Base-by-base conservation (phyloP, 2,797 vertebrate genomes). In the Betta splendens region DNA sequence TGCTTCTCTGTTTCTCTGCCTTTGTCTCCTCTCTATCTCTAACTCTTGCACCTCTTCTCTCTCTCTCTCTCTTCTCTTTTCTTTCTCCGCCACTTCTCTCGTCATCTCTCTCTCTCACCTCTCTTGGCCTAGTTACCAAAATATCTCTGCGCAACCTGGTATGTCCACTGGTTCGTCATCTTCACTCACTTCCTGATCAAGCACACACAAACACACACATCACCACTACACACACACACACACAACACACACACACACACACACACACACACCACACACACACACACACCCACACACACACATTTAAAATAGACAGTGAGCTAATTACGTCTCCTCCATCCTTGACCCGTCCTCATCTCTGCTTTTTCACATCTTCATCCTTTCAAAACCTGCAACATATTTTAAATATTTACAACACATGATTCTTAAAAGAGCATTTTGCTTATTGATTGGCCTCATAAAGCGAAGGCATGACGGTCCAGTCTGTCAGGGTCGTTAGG, bases 101-200 rank as follows among this genome's bases (percentile, higher is more conserved):
- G n/a, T n/a, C n/a, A n/a, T n/a, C n/a, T n/a, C n/a, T n/a, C n/a
- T n/a, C n/a, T n/a, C n/a, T n/a, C n/a, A n/a, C n/a, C 56, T 37
- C 62, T 69, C 75, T 85, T 79, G 85, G 84, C 80, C 86, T 77
- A 88, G 71, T 86, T 87, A 87, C 88, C 64, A 87, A 87, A 89
- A 90, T 88, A 90, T 85, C 80, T 88, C 77, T 76, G 72, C 83
- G n/a, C 81, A 83, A 83, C 81, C 83, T 84, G 84, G 83, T 73
- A 63, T 80, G 85, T 84, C n/a, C 85, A 85, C 83, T 78, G 74
- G 81, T 86, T 82, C 68, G 83, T 87, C 77, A 82, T 83, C 85
- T 87, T n/a, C n/a, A n/a, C 87, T 86, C 86, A 84, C 71, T 54
- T 68, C 62, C 66, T 74, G 64, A 82, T 58, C n/a, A n/a, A n/a